A percentile compares a stretch with the other conserved stretches of the same genome.
phyloP scores from a whole-genome alignment of 2,888 invertebrate genomes.

The Tiphia femorata region DNA sequence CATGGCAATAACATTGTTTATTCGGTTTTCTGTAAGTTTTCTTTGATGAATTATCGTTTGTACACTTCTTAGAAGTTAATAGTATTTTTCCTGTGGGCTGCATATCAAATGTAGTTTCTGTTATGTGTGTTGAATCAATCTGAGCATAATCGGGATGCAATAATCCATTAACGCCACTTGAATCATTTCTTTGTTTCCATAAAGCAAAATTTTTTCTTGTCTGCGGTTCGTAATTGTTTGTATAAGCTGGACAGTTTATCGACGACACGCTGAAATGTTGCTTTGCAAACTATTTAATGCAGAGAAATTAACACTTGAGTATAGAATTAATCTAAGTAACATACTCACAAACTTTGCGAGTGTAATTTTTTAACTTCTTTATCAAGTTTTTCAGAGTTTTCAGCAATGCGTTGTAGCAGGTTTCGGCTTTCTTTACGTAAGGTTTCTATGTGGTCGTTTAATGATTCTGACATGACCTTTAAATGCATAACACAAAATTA shows the following conservation, averaged over 20 bases:
- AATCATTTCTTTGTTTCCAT: conserved; percentile 48
- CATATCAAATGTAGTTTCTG: conserved; percentile 25
- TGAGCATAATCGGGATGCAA: conserved; percentile 34
- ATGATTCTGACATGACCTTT: conserved; percentile 39
- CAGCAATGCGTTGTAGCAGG: conserved; percentile 28
- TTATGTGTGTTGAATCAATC: background rate
- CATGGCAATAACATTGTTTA: conserved; percentile 56
- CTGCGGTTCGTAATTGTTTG: background rate
- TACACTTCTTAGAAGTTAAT: conserved; percentile 45
- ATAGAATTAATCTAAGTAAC: background rate
- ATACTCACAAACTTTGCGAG: conserved; percentile 29
- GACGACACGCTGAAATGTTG: conserved; percentile 14
- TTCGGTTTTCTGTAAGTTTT: conserved; percentile 43
- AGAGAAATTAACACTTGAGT: background rate
- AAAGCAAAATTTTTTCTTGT: conserved; percentile 9
- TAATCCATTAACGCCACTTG: conserved; percentile 27
- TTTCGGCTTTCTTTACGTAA: conserved; percentile 42
- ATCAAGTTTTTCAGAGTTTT: conserved; percentile 33
- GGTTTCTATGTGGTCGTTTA: conserved; percentile 31
- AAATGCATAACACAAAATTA: too few species aligned
- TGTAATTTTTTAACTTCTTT: conserved; percentile 28
- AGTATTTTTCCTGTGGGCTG: conserved; percentile 36
- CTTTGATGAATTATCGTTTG: background rate
- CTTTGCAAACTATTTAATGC: background rate
- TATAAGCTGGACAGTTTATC: background rate